Percentiles rank a stretch among this genome's conserved stretches.
Conservation (phyloP, 2,113 vertebrate genomes). For the Balaeniceps rex region DNA sequence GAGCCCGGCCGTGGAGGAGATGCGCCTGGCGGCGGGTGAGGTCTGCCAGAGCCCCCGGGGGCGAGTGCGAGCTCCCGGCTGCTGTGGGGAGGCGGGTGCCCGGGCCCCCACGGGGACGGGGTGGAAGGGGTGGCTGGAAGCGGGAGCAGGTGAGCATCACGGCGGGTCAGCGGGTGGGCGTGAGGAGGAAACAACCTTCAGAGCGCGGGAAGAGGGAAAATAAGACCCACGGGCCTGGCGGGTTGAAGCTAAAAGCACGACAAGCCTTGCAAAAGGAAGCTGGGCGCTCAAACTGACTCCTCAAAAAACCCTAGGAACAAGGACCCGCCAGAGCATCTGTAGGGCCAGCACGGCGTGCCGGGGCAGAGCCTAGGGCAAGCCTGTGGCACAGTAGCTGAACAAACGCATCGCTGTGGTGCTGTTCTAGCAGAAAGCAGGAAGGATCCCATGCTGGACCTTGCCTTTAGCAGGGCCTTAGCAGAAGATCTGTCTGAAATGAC, state of each 20-base stretch:
- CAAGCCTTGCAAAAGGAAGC: neutral
- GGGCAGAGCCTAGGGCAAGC: neutral
- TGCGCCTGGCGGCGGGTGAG: too few species aligned
- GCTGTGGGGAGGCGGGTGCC: neutral
- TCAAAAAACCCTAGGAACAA: too few species aligned
- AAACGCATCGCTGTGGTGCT: neutral
- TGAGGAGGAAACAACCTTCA: neutral
- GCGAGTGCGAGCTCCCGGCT: too few species aligned
- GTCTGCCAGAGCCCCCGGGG: too few species aligned
- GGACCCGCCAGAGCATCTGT: neutral
- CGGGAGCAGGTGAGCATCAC: too few species aligned
- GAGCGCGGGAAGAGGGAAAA: neutral
- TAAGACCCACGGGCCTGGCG: fast-evolving
- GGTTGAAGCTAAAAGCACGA: too few species aligned
- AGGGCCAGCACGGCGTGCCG: neutral
- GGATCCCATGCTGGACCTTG: neutral
- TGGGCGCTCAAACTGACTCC: neutral
- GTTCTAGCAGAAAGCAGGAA: neutral
- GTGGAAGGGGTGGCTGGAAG: neutral
- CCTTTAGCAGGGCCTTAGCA: neutral
- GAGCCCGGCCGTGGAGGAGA: neutral
- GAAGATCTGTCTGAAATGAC: neutral
- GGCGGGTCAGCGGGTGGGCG: neutral
- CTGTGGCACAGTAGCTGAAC: neutral
- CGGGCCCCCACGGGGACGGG: neutral